Conservation (phyloP, 2,113 vertebrate species). For the Crotalus tigris region DNA sequence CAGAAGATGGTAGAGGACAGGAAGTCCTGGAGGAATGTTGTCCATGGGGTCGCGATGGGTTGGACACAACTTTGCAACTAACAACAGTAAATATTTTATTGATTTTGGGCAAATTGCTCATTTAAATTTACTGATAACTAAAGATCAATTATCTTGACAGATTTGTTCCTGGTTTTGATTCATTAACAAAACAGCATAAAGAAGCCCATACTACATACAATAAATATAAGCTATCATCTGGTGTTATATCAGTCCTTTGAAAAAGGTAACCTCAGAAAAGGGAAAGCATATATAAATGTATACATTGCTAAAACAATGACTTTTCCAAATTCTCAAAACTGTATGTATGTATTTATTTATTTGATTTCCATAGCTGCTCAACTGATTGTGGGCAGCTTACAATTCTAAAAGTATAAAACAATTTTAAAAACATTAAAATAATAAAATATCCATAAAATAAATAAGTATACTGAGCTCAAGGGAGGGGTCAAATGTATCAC, state of each 20-base stretch:
- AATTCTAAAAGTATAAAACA: neutral
- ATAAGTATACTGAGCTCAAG: neutral
- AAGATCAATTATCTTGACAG: slow-evolving; percentile 50
- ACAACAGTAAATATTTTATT: slow-evolving; percentile 16
- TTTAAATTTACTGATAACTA: slow-evolving; percentile 48
- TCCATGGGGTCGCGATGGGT: no score
- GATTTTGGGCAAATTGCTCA: slow-evolving; percentile 35
- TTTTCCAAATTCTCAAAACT: neutral
- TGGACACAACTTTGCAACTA: no score
- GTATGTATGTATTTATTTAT: neutral
- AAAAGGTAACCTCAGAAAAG: neutral
- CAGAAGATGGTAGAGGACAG: no score
- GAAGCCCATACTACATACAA: neutral
- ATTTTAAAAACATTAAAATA: neutral
- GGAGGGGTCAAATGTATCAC: neutral
- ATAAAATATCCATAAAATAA: neutral
- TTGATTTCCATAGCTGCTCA: neutral
- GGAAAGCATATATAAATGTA: neutral
- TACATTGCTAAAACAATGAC: neutral
- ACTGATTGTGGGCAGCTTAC: neutral
- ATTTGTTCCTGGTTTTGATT: slow-evolving; percentile 37
- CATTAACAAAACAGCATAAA: slow-evolving; percentile 30
- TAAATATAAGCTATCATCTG: neutral
- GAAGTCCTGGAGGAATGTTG: no score
- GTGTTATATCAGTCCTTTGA: neutral